Evolutionary conservation across 2,113 vertebrate species (phyloP), one percentile per base, ranked within the genome.

Genomic region (Pungitius pungitius): DNA sequence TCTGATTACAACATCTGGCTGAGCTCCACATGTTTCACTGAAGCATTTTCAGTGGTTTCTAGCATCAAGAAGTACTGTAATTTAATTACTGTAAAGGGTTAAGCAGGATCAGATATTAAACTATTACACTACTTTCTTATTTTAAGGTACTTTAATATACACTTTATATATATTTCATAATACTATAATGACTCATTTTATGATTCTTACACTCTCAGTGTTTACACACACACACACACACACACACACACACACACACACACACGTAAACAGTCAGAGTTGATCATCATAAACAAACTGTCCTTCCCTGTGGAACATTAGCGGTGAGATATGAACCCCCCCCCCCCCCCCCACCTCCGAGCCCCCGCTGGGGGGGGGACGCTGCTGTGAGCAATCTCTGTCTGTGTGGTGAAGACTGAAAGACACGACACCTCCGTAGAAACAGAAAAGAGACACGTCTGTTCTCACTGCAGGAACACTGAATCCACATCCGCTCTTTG

Each of bases 401-500:
- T 57, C n/a, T 78, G 61, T 72, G 78, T 75, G 81, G 54, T 66
- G 60, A 1, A 1, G 37, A 78, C 59, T 5, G 30, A 56, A 42
- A 39, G 3, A 58, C 43, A 11, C 13, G 37, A 52, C 22, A 12
- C n/a, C 1, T 17, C 24, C 17, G 5, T 35, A 75, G 61, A 77
- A 69, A 72, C 9, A 61, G 15, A 76, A 22, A 24, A 24, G 27
- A 33, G 43, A 2, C 0, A n/a, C 27, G 63, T 73, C 58, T 37
- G 52, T 65, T 80, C 58, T 66, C 26, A 61, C 57, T 33, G 35
- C 55, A 24, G 56, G 39, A 26, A 42, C 42, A 40, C 15, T 13
- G 43, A 43, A 58, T 82, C 74, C 82, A 71, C 78, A 78, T 86
- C 76, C 73, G 75, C 82, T 43, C 54, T 69, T 66, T 75, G 12